Evolutionary conservation across 2,113 vertebrate genomes (phyloP).

Genomic region (Platysternon megacephalum): DNA sequence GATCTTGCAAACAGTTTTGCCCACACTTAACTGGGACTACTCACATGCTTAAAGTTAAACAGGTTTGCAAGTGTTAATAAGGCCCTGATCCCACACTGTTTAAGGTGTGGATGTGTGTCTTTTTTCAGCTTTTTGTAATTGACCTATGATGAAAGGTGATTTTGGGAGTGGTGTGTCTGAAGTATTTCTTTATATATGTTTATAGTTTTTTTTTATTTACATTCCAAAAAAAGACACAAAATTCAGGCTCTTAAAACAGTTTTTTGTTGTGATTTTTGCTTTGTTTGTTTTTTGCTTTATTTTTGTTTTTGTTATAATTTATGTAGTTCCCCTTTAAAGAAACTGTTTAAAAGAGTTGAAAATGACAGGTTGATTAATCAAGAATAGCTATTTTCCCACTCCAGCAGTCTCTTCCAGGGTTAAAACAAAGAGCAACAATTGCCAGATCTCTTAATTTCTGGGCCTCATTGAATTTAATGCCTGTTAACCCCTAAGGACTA

Average conservation of each 20-base stretch:
- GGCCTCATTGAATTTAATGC: slow-evolving; percentile 42
- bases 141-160: not conserved
- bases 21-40: not conserved
- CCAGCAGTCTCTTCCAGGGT: slow-evolving; percentile 53
- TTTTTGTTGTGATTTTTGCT: not conserved
- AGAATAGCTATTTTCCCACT: not conserved
- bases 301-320: not conserved
- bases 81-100: too few species aligned
- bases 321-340: not conserved
- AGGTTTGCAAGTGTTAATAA: not conserved
- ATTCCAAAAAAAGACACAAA: not conserved
- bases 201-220: not conserved
- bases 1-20: not conserved
- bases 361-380: not conserved
- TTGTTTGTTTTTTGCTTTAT: not conserved
- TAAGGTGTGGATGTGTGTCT: not conserved
- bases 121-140: not conserved
- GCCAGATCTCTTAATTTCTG: slow-evolving; percentile 51
- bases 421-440: slow-evolving; percentile 60
- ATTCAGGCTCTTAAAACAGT: not conserved
- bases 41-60: not conserved
- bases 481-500: slow-evolving; percentile 65
- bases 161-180: not conserved
- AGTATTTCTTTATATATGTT: not conserved
- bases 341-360: not conserved